phyloP scores from a whole-genome alignment of 2,797 vertebrate genomes.

The Esox masquinongy region DNA sequence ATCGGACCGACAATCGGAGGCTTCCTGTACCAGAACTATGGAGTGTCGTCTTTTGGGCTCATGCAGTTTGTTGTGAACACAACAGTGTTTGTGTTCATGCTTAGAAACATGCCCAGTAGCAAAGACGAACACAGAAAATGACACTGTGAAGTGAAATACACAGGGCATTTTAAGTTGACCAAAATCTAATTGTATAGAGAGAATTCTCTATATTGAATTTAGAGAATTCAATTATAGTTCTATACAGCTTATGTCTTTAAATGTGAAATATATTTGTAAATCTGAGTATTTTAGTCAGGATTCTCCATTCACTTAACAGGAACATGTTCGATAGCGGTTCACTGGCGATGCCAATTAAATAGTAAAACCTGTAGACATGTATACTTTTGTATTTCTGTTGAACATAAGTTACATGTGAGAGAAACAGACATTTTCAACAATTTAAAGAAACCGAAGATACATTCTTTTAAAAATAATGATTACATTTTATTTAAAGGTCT shows the following conservation, averaged over 20 bases:
- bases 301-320: not conserved
- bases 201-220: too few relatives aligned
- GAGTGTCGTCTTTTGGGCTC: constrained; percentile 84
- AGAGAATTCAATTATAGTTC: not conserved
- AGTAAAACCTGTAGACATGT: not conserved
- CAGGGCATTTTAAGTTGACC: not conserved
- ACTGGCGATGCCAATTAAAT: not conserved
- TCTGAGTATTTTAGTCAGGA: not conserved
- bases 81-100: constrained; percentile 74
- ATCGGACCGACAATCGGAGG: constrained; percentile 88
- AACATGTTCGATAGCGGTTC: not conserved
- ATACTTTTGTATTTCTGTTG: not conserved
- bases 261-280: not conserved
- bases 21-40: constrained; percentile 83
- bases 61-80: constrained; percentile 80
- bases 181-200: not conserved
- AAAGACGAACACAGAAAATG: constrained; percentile 31
- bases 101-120: constrained; percentile 52
- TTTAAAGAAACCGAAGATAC: not conserved
- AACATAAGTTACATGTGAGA: not conserved
- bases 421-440: not conserved
- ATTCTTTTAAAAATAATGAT: not conserved
- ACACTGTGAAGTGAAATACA: constrained; percentile 4
- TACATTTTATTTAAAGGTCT: not conserved
- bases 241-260: not conserved